Conservation (phyloP, 2,888 invertebrate genomes). For the Lacanobia oleracea region DNA sequence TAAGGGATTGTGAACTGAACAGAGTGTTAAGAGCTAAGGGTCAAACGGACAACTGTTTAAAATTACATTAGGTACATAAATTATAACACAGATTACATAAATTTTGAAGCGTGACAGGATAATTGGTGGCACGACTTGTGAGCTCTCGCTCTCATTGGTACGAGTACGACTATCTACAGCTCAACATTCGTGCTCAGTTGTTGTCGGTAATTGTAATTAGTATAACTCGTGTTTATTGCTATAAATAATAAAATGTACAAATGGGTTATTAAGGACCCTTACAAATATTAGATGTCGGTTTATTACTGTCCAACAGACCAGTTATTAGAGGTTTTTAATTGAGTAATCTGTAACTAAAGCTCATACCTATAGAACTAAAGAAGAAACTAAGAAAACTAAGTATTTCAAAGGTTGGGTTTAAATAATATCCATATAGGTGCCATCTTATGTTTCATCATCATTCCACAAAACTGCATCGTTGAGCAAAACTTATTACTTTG, state of each 20-base stretch:
- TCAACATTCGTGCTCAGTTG: constrained; percentile 9
- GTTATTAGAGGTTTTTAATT: background rate
- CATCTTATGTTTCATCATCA: no score
- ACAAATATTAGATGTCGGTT: constrained; percentile 13
- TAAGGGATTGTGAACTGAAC: background rate
- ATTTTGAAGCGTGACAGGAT: constrained; percentile 59
- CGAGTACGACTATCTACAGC: background rate
- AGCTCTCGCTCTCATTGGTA: constrained; percentile 37
- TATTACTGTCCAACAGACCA: background rate
- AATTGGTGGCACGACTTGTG: constrained; percentile 58
- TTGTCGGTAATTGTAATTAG: constrained; percentile 32
- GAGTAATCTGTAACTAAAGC: background rate
- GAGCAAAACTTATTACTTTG: background rate
- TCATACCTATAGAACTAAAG: no score
- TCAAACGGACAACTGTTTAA: constrained; percentile 46
- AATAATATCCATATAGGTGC: background rate
- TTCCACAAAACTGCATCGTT: no score
- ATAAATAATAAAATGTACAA: constrained; percentile 21
- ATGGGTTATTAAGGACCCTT: background rate
- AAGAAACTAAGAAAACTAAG: no score
- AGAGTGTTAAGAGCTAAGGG: constrained; percentile 38
- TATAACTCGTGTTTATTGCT: constrained; percentile 37
- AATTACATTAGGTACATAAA: constrained; percentile 35
- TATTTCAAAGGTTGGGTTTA: background rate
- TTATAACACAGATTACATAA: constrained; percentile 43